Evolutionary conservation across 1,140 invertebrate species (phyloP), one percentile per base, ranked within the genome.

Genomic region (Argopecten irradians): DNA sequence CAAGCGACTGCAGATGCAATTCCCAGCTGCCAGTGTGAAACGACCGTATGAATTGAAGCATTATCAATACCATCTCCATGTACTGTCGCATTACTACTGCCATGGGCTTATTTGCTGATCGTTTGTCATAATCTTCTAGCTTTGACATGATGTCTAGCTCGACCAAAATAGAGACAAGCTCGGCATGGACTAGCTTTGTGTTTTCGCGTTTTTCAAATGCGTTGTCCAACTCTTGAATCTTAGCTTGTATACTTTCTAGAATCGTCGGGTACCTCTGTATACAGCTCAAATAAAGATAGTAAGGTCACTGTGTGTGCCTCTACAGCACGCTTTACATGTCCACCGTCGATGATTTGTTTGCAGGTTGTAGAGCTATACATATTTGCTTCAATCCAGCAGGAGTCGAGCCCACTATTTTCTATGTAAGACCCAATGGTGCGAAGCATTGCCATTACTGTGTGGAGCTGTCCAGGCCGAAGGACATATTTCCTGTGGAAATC

Each of bases 401-500:
- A 41, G 41, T 90, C 86, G 8, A 90, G 8, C 3, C 83, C 86
- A 88, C 39, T 88, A 8, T 82, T 88, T 16, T 88, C 89, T 3
- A 89, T 86, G 55, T 88, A 90, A 19, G 43, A 1, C 11, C 84
- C 83, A 39, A 90, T 34, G 19, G 34, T 43, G 9, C 55, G 5
- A 1, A 89, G 82, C 9, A 39, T 9, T 28, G 82, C 35, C 36
- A 87, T 87, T 16, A 87, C 85, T 11, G 84, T 87, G 43, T 86
- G 82, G 16, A 86, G 89, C 82, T 88, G 39, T 0, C 86, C 33
- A 33, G 82, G 86, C 5, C 34, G 86, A 33, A 87, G 34, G 13
- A 87, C 35, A 9, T 7, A n/a, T 33, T 83, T 5, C 36, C 39
- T 28, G 14, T 41, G 3, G 32, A n/a, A n/a, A n/a, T 41, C 55